phyloP scores from a whole-genome alignment of 2,797 vertebrate genomes.

The Pelochelys cantorii region DNA sequence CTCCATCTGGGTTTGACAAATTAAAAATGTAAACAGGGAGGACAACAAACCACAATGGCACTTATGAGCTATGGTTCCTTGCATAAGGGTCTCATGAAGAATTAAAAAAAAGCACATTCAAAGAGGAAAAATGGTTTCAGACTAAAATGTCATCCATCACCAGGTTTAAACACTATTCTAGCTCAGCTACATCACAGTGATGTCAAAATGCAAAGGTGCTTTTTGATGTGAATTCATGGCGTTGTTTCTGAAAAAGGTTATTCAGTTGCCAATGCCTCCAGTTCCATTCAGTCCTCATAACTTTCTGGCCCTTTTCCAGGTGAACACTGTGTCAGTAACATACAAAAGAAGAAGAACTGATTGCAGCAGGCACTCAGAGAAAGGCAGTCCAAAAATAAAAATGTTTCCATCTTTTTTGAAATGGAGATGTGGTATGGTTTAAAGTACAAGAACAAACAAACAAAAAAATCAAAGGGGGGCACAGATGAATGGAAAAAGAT shows the following conservation, averaged over 20 bases:
- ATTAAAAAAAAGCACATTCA: not conserved
- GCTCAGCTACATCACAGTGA: not conserved
- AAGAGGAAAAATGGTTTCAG: not conserved
- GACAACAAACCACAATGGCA: not conserved
- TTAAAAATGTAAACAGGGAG: not conserved
- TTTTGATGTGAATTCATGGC: not conserved
- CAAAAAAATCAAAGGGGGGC: not conserved
- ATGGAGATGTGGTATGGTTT: not conserved
- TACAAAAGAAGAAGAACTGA: not conserved
- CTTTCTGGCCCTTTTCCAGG: not conserved
- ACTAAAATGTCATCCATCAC: not conserved
- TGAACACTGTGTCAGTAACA: not conserved
- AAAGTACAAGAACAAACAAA: rapidly evolving
- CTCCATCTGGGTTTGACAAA: not conserved
- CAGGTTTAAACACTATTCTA: not conserved
- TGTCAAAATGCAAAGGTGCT: not conserved
- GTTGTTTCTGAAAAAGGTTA: conserved; percentile 19
- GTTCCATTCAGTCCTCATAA: not conserved
- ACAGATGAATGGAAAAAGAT: not conserved
- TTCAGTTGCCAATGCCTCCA: not conserved
- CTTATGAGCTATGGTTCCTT: not conserved
- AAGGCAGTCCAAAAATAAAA: rapidly evolving
- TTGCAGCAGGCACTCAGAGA: not conserved
- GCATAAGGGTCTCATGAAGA: not conserved
- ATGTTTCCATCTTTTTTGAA: not conserved